phyloP scores from a whole-genome alignment of 2,113 vertebrate species.

The Mionectes macconnelli region DNA sequence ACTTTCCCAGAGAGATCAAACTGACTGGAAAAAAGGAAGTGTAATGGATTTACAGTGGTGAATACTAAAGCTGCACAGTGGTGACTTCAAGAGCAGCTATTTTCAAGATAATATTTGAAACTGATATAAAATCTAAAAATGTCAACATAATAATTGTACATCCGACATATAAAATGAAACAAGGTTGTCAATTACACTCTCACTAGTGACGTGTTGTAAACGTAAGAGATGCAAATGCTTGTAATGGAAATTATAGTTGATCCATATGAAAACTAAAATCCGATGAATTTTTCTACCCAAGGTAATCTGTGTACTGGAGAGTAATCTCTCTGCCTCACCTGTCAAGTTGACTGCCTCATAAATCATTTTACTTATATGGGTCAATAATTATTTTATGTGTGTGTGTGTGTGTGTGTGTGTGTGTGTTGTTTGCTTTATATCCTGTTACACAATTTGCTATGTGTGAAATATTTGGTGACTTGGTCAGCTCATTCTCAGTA shows the following conservation, averaged over 20 bases:
- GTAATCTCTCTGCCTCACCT: neutral
- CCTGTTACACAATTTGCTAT: neutral
- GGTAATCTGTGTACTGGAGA: neutral
- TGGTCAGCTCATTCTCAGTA: neutral
- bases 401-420: accelerated
- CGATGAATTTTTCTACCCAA: neutral
- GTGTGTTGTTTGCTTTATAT: neutral
- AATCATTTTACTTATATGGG: neutral
- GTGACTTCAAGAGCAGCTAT: neutral
- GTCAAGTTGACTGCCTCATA: neutral
- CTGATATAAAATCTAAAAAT: neutral
- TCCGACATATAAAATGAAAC: neutral
- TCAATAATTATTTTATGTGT: neutral
- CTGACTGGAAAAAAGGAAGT: constrained; percentile 36
- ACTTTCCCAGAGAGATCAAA: constrained; percentile 45
- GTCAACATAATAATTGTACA: neutral
- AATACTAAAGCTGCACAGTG: neutral
- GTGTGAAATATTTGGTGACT: neutral
- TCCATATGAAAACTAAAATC: neutral
- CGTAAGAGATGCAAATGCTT: neutral
- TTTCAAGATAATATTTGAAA: neutral
- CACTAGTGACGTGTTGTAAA: too few relatives aligned
- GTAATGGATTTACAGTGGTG: neutral
- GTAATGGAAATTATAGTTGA: neutral
- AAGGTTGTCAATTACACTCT: neutral